phyloP scores from a whole-genome alignment of 30 jellyfish, hydroid and myxozoan genomes.

The Turritopsis rubra region DNA sequence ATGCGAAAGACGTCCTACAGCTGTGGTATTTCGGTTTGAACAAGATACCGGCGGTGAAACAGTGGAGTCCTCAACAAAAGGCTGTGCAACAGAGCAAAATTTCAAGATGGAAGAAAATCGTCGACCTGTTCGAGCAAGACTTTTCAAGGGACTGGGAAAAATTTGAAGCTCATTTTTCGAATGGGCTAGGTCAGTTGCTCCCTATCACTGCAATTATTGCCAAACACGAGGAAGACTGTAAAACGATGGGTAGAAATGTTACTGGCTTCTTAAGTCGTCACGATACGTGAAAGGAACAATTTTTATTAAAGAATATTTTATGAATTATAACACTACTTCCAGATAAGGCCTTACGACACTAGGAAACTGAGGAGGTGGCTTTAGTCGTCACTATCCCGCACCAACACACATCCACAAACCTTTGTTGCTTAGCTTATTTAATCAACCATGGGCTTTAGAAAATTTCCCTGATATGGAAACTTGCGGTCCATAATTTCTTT shows the following conservation, averaged over 20 bases:
- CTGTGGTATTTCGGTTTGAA: slow-evolving; percentile 74
- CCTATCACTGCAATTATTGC: slow-evolving; percentile 90
- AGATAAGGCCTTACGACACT: too few species aligned
- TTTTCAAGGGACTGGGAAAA: slow-evolving; percentile 50
- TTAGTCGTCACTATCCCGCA: too few species aligned
- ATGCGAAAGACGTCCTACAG: slow-evolving; percentile 78
- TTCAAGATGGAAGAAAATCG: slow-evolving; percentile 89
- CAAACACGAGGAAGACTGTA: slow-evolving; percentile 56
- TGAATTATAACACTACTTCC: too few species aligned
- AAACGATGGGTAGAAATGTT: slow-evolving; percentile 29
- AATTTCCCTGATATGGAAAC: too few species aligned
- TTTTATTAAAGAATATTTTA: too few species aligned
- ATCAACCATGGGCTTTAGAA: too few species aligned
- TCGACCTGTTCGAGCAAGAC: slow-evolving; percentile 65
- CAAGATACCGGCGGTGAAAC: slow-evolving; percentile 63
- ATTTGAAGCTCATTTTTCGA: slow-evolving; percentile 59
- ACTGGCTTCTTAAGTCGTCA: not conserved
- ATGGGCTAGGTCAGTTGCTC: slow-evolving; percentile 50
- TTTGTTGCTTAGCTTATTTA: too few species aligned
- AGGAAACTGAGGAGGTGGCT: too few species aligned
- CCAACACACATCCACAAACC: too few species aligned
- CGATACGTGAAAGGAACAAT: not conserved
- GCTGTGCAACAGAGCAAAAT: slow-evolving; percentile 87
- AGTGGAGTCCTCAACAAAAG: slow-evolving; percentile 84
- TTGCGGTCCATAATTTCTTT: too few species aligned